Base-by-base conservation (phyloP, 2,113 vertebrate genomes). In the Ursus arctos region DNA sequence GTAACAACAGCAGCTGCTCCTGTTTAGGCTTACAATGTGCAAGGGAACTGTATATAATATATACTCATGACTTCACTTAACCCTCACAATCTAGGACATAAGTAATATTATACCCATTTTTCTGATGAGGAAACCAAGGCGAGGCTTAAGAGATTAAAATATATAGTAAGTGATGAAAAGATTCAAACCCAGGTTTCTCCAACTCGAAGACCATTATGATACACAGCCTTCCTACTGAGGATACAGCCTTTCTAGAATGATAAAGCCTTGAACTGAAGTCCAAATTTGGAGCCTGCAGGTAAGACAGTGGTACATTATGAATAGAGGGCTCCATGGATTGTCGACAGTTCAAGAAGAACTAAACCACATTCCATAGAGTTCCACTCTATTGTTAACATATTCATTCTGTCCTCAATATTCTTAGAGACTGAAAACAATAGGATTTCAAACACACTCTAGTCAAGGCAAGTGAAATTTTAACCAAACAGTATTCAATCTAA, bases 151-250 rank as follows among this genome's bases (percentile, higher is more conserved):
- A 82, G 12, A 93, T 53, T 86, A 91, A 95, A 49, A 59, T 8
- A 94, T 7, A 91, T 2, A 77, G 28, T 69, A 92, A 89, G 33
- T 61, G 28, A 96, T 88, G 24, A 92, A 26, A 31, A 7, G 28
- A 95, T 95, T 86, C 86, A 96, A 94, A 96, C 33, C 59, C 55
- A 96, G 90, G 77, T 95, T 63, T 97, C 61, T 89, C 72, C 53
- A 76, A 88, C 51, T 69, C 57, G 55, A 96, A 89, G 91, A 85
- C 21, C 57, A 72, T 36, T 33, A 36, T 10, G 18, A 83, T n/a
- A 55, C 63, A 36, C 12, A 95, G 40, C n/a, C n/a, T 79, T 40
- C 51, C 81, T 63, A 13, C 40, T 33, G 47, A 91, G 49, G 43
- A 49, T 88, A 81, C 13, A 57, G 18, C 22, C 77, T 94, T 51